Base-by-base conservation (phyloP, 1,140 invertebrate species). In the Portunus trituberculatus region DNA sequence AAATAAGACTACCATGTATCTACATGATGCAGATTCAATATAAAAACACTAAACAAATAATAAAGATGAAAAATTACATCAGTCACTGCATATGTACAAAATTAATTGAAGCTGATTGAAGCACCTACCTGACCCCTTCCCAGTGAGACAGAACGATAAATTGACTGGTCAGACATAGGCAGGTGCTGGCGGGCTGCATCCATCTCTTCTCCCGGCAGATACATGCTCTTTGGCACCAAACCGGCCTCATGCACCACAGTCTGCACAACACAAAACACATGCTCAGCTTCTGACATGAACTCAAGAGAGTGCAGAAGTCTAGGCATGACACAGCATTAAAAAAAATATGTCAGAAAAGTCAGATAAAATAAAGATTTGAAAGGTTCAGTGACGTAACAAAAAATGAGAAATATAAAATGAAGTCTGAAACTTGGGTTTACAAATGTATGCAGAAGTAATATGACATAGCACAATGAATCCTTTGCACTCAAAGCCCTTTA, bases 211-310 rank as follows among this genome's bases (percentile, higher is more conserved):
- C 98, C 98, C 95, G 98, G 98, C 97, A 98, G 98, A 97, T 99
- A 99, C 89, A 99, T 97, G 96, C 97, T 98, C 97, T 99, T 99
- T 28, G 99, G 99, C 12, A 99, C 98, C 90, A 99, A 97, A 67
- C 98, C 98, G 67, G 99, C 99, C 96, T 99, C 99, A n/a, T 94
- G 92, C 14, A 96, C 95, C 31, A 92, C 93, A 52, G 93, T 96
- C 95, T 96, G 59, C 16, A 48, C 25, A 67, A 95, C 48, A 92
- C 48, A 96, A 32, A 96, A 76, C 67, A 76, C 67, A 76, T 20
- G 20, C 20, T n/a, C 67, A n/a, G 20, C 67, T 59, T 14, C 16
- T n/a, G 20, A n/a, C 67, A 76, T 20, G 25, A 8, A 25, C 20
- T 76, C 25, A n/a, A n/a, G 67, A 59, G 0, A 20, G 12, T 59